Base-by-base conservation (phyloP, 2,113 vertebrate genomes). In the Paedocypris sp. region DNA sequence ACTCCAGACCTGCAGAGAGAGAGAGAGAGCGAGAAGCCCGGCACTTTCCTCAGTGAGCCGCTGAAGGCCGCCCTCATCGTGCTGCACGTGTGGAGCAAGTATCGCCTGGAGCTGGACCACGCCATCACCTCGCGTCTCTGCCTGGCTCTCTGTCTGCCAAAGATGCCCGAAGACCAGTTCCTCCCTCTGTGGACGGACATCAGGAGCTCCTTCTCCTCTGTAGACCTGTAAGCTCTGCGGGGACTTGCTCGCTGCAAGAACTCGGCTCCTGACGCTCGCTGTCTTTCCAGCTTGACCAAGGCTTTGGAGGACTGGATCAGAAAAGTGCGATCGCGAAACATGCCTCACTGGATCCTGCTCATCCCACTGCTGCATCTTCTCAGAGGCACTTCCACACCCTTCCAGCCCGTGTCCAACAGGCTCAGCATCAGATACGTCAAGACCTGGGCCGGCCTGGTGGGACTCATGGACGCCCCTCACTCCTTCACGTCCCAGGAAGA, bases 381-480 rank as follows among this genome's bases (percentile, higher is more conserved):
- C 5, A 77, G 47, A 32, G 73, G 75, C 13, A 52, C 12, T 2
- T 6, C 46, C 9, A 79, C 56, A 25, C 81, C 83, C 3, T 84
- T 79, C 66, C 10, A 77, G 20, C 60, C 61, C 9, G 2, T 43
- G 36, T 66, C 54, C 15, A 0, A 12, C 0, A 54, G 45, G 33
- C 2, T 3, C 49, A 75, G 31, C 10, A 0, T 0, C 68, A 73
- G 53, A 10, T 51, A 5, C 2, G 32, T 60, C 1, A 0, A 0
- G 11, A 0, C 3, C 3, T 96, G 90, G 90, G 85, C 87, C 2
- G 89, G 88, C 46, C 75, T 98, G 3, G 67, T 82, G 73, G 80
- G 9, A 1, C 1, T 72, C 45, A 67, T 51, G 5, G 2, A 7
- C 5, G 0, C 0, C 11, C 0, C 0, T 4, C n/a, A n/a, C n/a